Evolutionary conservation across 1,140 invertebrate species (phyloP), one percentile per base, ranked within the genome.

Genomic region (Microplitis demolitor): DNA sequence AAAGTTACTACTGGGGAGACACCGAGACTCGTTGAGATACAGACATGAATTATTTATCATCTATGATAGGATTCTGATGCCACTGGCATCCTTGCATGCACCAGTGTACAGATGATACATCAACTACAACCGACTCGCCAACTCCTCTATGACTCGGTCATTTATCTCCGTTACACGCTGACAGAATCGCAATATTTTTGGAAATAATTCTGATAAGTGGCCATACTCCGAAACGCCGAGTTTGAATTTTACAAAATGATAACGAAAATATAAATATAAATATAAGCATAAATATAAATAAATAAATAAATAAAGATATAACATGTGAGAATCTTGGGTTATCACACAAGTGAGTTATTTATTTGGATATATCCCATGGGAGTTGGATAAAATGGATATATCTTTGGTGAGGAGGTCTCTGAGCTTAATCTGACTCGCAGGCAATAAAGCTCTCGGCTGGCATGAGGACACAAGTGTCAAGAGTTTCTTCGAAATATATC

Each of bases 41-140:
- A 79, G 60, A 72, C 77, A 83, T 84, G 83, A 83, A 83, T 84
- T 83, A 84, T 84, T 83, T 84, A 84, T 84, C 76, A 80, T 81
- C 80, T 80, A 81, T 80, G 80, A 84, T 84, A 81, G 79, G 77
- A 83, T 81, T 82, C 78, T 82, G 78, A 83, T 78, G 78, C 74
- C 78, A 13, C 13, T 58, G 66, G 24, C 50, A 9, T 11, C 37
- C 78, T 75, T 68, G 68, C 75, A 53, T 61, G 74, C 67, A 8
- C 33, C 75, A 75, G 24, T 77, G 77, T 74, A 51, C 71, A 74
- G 74, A 80, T 81, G 79, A 83, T 83, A 78, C 77, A 79, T 80
- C 80, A 79, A 77, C 78, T 80, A 76, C 58, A 60, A 61, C 53
- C 13, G 56, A 68, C 16, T 62, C 51, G 51, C 13, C 51, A 14